These are phyloP conservation scores for Channa striata DNA, from an alignment of 2,797 vertebrate species.

Conservation along the genomic window DNA sequence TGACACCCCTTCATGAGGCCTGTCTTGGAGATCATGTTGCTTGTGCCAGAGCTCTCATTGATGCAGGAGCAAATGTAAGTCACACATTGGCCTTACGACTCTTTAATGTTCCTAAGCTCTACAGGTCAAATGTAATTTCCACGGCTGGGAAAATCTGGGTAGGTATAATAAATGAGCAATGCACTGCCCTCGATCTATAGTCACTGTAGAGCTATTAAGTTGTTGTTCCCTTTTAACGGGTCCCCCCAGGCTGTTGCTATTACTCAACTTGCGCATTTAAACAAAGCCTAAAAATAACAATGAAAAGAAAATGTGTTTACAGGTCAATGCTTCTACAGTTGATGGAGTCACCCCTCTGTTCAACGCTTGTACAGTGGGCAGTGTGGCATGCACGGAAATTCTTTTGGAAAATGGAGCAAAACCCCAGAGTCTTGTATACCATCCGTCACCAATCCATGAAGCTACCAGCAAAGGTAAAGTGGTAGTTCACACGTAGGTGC, in stretches of 20 bases:
- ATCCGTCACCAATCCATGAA: conserved; percentile 93
- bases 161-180: conserved; percentile 53
- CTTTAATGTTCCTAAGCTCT: conserved; percentile 47
- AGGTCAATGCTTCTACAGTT: conserved; percentile 94
- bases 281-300: conserved; percentile 65
- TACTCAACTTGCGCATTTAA: conserved; percentile 64
- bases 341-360: conserved; percentile 94
- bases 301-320: conserved; percentile 61
- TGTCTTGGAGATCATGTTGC: conserved; percentile 92
- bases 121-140: conserved; percentile 62
- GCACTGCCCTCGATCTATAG: conserved; percentile 32
- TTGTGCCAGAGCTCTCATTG: conserved; percentile 92
- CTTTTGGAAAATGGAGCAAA: conserved; percentile 93
- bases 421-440: conserved; percentile 88
- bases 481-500: too few species aligned
- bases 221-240: conserved; percentile 48
- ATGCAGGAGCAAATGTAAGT: conserved; percentile 96
- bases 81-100: conserved; percentile 37
- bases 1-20: conserved; percentile 95
- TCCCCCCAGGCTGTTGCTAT: conserved; percentile 60
- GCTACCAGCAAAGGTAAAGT: conserved; percentile 91
- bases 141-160: conserved; percentile 48
- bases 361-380: conserved; percentile 92
- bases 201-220: conserved; percentile 57
- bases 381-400: conserved; percentile 88